Percentiles rank a stretch among this genome's conserved stretches.
phyloP scores from a whole-genome alignment of 1,140 invertebrate genomes.

The Drosophila athabasca region DNA sequence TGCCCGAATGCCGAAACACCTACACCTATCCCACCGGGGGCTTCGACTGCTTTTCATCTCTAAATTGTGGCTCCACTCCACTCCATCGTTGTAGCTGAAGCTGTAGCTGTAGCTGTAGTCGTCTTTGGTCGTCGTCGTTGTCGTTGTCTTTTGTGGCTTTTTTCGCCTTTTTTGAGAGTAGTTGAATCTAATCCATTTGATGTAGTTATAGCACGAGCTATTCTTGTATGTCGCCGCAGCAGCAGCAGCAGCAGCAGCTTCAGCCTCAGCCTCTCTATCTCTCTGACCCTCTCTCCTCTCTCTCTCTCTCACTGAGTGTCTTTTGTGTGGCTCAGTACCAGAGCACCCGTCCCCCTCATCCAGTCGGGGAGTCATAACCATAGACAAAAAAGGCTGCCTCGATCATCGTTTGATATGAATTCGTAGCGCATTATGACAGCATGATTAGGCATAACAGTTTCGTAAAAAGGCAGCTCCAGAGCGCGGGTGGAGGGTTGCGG shows the following conservation, averaged over 20 bases:
- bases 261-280: neutral
- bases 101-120: neutral
- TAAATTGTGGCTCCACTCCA: neutral
- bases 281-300: conserved; percentile 2
- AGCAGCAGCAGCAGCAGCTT: conserved; percentile 7
- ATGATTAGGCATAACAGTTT: conserved; percentile 83
- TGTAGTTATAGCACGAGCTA: conserved; percentile 82
- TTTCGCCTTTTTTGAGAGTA: conserved; percentile 79
- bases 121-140: conserved; percentile 19
- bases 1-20: conserved; percentile 74
- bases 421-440: conserved; percentile 83
- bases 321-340: neutral
- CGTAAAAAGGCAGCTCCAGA: conserved; percentile 59
- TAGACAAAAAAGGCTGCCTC: conserved; percentile 76
- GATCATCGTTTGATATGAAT: conserved; percentile 83
- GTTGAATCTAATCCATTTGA: conserved; percentile 83
- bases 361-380: conserved; percentile 40
- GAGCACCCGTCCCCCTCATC: neutral
- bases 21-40: conserved; percentile 59
- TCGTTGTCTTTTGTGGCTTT: conserved; percentile 71
- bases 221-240: conserved; percentile 72
- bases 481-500: conserved; percentile 54
- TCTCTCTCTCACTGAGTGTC: too few relatives aligned
- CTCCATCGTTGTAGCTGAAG: conserved; percentile 43
- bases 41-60: conserved; percentile 48